Base-by-base conservation (phyloP, 2,797 vertebrate genomes). In the Phrynocephalus forsythii region DNA sequence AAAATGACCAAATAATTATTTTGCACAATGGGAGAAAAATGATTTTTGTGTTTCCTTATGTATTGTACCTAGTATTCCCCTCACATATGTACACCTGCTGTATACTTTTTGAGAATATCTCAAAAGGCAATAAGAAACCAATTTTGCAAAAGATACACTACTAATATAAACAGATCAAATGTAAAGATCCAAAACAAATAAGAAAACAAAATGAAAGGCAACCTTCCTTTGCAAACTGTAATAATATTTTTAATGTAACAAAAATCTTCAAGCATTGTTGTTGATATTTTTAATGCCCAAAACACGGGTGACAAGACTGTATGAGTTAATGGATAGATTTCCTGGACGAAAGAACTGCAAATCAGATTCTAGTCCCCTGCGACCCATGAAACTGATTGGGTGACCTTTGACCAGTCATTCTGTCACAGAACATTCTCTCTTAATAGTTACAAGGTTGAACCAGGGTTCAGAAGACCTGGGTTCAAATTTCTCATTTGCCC, bases 1-100 rank as follows among this genome's bases (percentile, higher is more conserved):
- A 0, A 83, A 82, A 87, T 60, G 63, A 84, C 89, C 85, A 52
- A 20, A 91, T 44, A 8, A 71, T n/a, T 78, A 56, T 78, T 83
- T 78, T 75, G 63, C n/a, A 30, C 13, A 85, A 18, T 44, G 44
- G 28, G 60, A 73, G 71, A 13, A 4, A 6, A 3, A 30, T 44
- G 2, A 48, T 8, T 26, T 71, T 20, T 72, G 33, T 72, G 9
- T 8, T 22, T 56, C 28, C 38, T 7, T 6, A 28, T 48, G 6
- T 9, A 48, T 33, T 38, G 5, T 33, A 1, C 28, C 16, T 79
- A 30, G 56, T 16, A 79, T 79, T 28, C n/a, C n/a, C 52, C 52
- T n/a, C 33, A 48, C n/a, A 76, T 33, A 75, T 44, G 28, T 22
- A 78, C 72, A 79, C 30, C 56, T 33, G 16, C 30, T 22, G 38